Evolutionary conservation across 2,888 invertebrate genomes (phyloP).

Genomic region (Luperina nickerlii): DNA sequence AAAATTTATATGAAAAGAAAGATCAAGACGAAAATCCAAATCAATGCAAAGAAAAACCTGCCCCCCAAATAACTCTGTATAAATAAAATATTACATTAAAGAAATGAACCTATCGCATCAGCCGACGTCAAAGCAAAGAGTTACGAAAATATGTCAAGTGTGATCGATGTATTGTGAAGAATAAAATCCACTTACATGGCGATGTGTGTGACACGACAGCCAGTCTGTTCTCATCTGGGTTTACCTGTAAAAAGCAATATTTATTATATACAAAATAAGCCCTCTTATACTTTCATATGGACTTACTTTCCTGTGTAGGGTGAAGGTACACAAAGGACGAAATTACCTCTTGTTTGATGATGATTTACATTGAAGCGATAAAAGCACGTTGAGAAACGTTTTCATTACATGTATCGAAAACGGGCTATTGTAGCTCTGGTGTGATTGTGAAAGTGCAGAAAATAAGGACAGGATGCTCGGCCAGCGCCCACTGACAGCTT

Average conservation of each 20-base stretch:
- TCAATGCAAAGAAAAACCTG: slow-evolving; percentile 13
- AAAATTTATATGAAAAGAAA: slow-evolving; percentile 22
- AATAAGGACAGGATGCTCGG: slow-evolving; percentile 39
- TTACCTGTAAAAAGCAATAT: slow-evolving; percentile 80
- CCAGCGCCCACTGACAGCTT: slow-evolving; percentile 14
- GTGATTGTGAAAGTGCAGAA: slow-evolving; percentile 30
- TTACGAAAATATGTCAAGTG: slow-evolving; percentile 72
- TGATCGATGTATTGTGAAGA: slow-evolving; percentile 75
- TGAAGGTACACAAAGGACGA: slow-evolving; percentile 49
- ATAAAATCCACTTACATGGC: slow-evolving; percentile 82
- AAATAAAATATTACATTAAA: slow-evolving; percentile 51
- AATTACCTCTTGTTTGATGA: slow-evolving; percentile 43
- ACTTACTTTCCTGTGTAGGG: slow-evolving; percentile 34
- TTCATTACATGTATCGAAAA: slow-evolving; percentile 26
- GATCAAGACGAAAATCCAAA: slow-evolving; percentile 7
- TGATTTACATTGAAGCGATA: slow-evolving; percentile 35
- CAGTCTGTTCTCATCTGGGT: slow-evolving; percentile 86
- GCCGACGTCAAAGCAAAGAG: slow-evolving; percentile 60
- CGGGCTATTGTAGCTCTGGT: slow-evolving; percentile 2
- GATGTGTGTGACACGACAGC: slow-evolving; percentile 86
- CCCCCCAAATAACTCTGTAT: slow-evolving; percentile 20
- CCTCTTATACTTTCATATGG: slow-evolving; percentile 50
- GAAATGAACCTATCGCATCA: slow-evolving; percentile 65
- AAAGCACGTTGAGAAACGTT: slow-evolving; percentile 27
- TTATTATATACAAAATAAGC: slow-evolving; percentile 55